A percentile compares a stretch with the other conserved stretches of the same genome.
These are phyloP conservation scores for Epicauta chinensis DNA, from an alignment of 1,140 invertebrate species.

Conservation along the genomic window DNA sequence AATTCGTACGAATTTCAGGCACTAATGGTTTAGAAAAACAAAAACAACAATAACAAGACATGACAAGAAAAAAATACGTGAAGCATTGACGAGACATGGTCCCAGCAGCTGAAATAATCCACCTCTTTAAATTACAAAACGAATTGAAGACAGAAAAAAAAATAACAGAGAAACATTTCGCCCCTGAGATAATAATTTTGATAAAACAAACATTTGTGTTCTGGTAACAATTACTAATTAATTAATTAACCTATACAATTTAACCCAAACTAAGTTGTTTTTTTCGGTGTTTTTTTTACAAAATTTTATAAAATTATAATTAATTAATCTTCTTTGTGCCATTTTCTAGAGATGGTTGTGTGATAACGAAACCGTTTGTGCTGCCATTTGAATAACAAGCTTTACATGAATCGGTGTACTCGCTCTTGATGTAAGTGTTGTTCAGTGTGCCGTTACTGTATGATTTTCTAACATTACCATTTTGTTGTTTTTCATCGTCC, in stretches of 20 bases:
- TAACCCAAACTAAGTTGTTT: conserved; percentile 2
- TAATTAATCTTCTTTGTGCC: conserved; percentile 28
- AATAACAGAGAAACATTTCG: conserved; percentile 9
- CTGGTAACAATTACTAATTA: conserved; percentile 1
- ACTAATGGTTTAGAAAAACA: conserved; percentile 15
- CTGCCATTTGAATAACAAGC: conserved; percentile 61
- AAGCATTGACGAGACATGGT: conserved; percentile 12
- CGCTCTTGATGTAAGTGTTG: conserved; percentile 51
- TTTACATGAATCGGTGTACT: conserved; percentile 54
- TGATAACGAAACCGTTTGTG: conserved; percentile 54
- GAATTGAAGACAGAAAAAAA: conserved; percentile 5
- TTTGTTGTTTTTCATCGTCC: conserved; percentile 43
- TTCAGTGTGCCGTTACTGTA: conserved; percentile 35
- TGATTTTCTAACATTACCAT: conserved; percentile 35
- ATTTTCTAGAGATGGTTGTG: no score
- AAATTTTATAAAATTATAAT: conserved; percentile 1
- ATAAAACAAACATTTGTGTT: neutral
- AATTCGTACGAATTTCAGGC: conserved; percentile 11
- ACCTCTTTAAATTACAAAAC: neutral
- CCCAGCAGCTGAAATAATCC: conserved; percentile 14
- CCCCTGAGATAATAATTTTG: conserved; percentile 11
- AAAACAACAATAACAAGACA: conserved; percentile 8
- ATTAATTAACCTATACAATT: conserved; percentile 11
- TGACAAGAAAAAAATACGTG: neutral
- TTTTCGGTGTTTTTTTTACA: no score